Percentiles rank a stretch among this genome's conserved stretches.
Evolutionary conservation across 2,113 vertebrate species (phyloP).

Genomic region (Tyto alba): DNA sequence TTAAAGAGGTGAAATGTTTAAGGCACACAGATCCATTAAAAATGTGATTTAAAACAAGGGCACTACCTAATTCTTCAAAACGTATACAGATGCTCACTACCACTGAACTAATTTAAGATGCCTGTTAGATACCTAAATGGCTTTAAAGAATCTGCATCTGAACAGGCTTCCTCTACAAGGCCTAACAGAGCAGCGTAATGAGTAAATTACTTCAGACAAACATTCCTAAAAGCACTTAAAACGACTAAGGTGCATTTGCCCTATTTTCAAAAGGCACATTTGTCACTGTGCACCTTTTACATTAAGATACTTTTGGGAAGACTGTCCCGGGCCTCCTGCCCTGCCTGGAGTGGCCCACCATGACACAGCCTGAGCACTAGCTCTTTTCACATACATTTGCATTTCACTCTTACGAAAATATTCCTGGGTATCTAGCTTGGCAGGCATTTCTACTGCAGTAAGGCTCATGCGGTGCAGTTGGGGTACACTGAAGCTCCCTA

Average conservation of each 20-base stretch:
- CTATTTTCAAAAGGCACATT: neutral
- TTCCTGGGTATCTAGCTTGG: too few species aligned
- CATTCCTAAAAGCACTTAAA: neutral
- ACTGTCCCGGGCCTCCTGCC: neutral
- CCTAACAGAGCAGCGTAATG: rapidly evolving
- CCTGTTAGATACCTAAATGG: neutral
- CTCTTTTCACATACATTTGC: neutral
- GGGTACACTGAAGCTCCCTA: neutral
- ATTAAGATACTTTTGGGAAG: neutral
- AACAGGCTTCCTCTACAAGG: neutral
- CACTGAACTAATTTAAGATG: neutral
- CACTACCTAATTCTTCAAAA: neutral
- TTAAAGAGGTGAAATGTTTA: neutral
- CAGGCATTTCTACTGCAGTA: rapidly evolving
- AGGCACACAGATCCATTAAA: neutral
- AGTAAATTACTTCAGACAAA: neutral
- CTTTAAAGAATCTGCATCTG: neutral
- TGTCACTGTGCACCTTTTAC: neutral
- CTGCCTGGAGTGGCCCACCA: neutral
- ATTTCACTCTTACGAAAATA: neutral
- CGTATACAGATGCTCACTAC: neutral
- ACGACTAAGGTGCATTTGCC: too few species aligned
- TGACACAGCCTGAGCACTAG: rapidly evolving
- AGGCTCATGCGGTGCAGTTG: rapidly evolving
- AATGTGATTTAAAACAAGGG: neutral